A percentile compares a stretch with the other conserved stretches of the same genome.
phyloP scores from a whole-genome alignment of 2,888 invertebrate species.

The Mimas tiliae region DNA sequence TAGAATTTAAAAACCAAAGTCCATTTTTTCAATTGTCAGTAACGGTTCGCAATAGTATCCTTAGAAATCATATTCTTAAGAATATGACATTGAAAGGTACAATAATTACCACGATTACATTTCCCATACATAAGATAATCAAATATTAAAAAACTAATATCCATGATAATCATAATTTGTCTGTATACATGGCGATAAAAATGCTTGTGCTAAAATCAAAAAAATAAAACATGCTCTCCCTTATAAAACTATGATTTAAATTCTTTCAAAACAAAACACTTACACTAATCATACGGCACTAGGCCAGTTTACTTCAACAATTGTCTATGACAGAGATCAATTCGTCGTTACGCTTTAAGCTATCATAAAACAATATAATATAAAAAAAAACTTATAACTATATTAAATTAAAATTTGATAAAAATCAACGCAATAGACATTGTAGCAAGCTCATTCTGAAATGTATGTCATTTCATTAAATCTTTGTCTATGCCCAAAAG shows the following conservation, averaged over 20 bases:
- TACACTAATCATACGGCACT: conserved; percentile 54
- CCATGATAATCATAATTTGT: conserved; percentile 52
- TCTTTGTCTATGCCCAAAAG: conserved; percentile 32
- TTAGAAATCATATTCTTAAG: conserved; percentile 72
- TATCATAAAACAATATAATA: conserved; percentile 64
- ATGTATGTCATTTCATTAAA: conserved; percentile 18
- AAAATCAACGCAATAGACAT: conserved; percentile 54
- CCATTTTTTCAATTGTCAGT: conserved; percentile 41
- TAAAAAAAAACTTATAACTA: conserved; percentile 57
- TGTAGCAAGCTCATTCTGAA: conserved; percentile 44
- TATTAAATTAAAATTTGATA: conserved; percentile 55
- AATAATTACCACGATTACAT: conserved; percentile 48
- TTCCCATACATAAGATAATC: conserved; percentile 57
- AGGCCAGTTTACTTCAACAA: conserved; percentile 80
- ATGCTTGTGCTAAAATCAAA: conserved; percentile 66
- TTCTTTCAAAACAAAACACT: conserved; percentile 47
- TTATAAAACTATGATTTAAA: conserved; percentile 56
- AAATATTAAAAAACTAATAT: conserved; percentile 70
- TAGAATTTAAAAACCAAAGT: conserved; percentile 1
- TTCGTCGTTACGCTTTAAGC: conserved; percentile 78
- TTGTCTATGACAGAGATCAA: conserved; percentile 68
- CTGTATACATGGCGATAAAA: conserved; percentile 57
- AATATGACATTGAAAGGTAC: conserved; percentile 71
- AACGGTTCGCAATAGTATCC: conserved; percentile 42
- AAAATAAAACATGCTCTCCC: conserved; percentile 77